Base-by-base conservation (phyloP, 1,140 invertebrate species). In the Cydia amplana region DNA sequence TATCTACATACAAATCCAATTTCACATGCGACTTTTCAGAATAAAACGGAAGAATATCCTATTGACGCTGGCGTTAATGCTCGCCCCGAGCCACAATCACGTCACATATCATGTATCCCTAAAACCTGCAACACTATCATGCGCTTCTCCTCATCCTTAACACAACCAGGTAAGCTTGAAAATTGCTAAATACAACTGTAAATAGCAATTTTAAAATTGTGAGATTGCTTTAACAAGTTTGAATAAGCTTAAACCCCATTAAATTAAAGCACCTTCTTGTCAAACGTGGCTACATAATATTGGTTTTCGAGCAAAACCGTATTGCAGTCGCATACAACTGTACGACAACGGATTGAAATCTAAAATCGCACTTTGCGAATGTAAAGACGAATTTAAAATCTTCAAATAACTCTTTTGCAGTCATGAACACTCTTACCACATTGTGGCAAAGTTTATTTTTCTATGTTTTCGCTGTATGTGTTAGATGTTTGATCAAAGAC, bases 401-500 rank as follows among this genome's bases (percentile, higher is more conserved):
- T 18, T 70, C 65, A 70, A 43, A 18, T 36, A 10, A 43, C 4
- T n/a, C n/a, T 18, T 70, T 3, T 70, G n/a, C 65, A 5, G 1
- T 20, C 28, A 9, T 18, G n/a, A 14, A 9, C 5, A 7, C n/a
- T 36, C 25, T 67, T 67, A 36, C 14, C 28, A 2, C 14, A 14
- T 70, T 70, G 32, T 36, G n/a, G 14, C 23, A 70, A 18, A 70
- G 65, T 70, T 36, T 32, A 40, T 40, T 70, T 70, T 70, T 14
- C 6, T 40, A 23, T 43, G 10, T 70, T 70, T 16, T 16, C n/a
- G n/a, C 2, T n/a, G n/a, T 18, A 70, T 4, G 4, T 70, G 16
- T n/a, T 18, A n/a, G 28, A 36, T 70, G 65, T 40, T 20, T 70
- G 65, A 70, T 70, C 65, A 40, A 78, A 79, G 51, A 74, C 73